Conservation (phyloP, 2,888 invertebrate species). For the Pristionchus fissidentatus region DNA sequence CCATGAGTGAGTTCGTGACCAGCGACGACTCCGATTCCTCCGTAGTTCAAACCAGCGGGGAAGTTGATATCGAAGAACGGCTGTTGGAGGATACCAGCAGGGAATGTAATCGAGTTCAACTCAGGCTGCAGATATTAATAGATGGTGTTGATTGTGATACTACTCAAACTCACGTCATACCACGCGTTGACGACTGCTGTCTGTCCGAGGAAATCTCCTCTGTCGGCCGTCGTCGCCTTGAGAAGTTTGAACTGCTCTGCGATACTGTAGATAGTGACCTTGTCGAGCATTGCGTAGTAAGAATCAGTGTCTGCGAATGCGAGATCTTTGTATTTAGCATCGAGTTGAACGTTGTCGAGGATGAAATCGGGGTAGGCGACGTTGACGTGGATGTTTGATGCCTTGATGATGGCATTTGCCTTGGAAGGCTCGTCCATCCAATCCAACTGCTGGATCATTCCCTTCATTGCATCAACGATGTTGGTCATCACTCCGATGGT, state of each 20-base stretch:
- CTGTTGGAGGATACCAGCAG: constrained; percentile 69
- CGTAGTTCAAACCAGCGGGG: constrained; percentile 80
- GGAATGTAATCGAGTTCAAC: constrained; percentile 73
- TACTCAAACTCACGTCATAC: constrained; percentile 57
- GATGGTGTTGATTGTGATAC: background rate
- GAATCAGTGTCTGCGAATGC: constrained; percentile 55
- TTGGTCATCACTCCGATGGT: constrained; percentile 60
- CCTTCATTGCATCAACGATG: constrained; percentile 65
- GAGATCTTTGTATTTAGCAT: constrained; percentile 56
- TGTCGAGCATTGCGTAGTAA: constrained; percentile 60
- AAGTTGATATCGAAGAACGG: constrained; percentile 70
- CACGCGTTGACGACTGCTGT: constrained; percentile 71
- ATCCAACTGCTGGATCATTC: constrained; percentile 67
- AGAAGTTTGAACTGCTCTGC: background rate
- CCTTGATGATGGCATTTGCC: constrained; percentile 62
- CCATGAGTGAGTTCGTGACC: constrained; percentile 96
- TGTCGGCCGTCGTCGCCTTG: constrained; percentile 51
- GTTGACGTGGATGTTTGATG: constrained; percentile 58
- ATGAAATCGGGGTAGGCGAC: constrained; percentile 69
- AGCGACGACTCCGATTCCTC: constrained; percentile 97
- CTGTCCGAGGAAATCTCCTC: constrained; percentile 67
- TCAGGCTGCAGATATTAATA: constrained; percentile 57
- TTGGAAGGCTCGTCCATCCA: constrained; percentile 62
- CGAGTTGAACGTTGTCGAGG: constrained; percentile 52
- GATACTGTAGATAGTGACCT: constrained; percentile 50